A percentile compares a stretch with the other conserved stretches of the same genome.
Conservation (phyloP, 1,140 invertebrate species). For the Aphelinus atriplicis region DNA sequence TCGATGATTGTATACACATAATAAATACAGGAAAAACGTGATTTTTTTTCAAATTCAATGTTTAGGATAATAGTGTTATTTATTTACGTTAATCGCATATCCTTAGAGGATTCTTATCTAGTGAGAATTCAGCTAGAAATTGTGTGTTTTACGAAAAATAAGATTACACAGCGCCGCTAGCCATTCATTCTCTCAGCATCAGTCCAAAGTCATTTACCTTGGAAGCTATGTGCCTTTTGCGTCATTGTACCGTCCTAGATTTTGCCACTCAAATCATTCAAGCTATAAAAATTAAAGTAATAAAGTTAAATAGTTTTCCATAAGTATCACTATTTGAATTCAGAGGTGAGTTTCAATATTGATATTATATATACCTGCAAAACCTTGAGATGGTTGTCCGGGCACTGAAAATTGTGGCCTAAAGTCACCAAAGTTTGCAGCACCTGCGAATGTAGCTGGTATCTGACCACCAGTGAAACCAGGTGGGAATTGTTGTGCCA, state of each 20-base stretch:
- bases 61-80: conserved; percentile 47
- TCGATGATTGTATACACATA: conserved; percentile 58
- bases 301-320: no score
- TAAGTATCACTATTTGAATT: no score
- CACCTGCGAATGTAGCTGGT: conserved; percentile 75
- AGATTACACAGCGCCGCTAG: conserved; percentile 53
- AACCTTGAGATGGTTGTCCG: conserved; percentile 75
- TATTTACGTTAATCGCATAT: conserved; percentile 51
- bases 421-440: conserved; percentile 87
- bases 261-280: conserved; percentile 28
- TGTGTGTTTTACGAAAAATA: conserved; percentile 60
- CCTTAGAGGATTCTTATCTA: conserved; percentile 55
- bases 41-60: conserved; percentile 53
- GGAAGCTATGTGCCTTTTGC: conserved; percentile 25
- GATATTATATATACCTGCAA: conserved; percentile 51
- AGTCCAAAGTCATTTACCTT: conserved; percentile 6
- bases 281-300: conserved; percentile 6
- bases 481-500: conserved; percentile 81
- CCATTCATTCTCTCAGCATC: conserved; percentile 36
- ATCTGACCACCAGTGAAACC: conserved; percentile 79
- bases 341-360: no score
- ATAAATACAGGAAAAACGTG: conserved; percentile 59
- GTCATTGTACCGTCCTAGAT: conserved; percentile 22
- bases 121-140: conserved; percentile 63
- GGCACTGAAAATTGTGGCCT: conserved; percentile 91